Evolutionary conservation across 2,888 invertebrate genomes (phyloP).

Genomic region (Clivina fossor): DNA sequence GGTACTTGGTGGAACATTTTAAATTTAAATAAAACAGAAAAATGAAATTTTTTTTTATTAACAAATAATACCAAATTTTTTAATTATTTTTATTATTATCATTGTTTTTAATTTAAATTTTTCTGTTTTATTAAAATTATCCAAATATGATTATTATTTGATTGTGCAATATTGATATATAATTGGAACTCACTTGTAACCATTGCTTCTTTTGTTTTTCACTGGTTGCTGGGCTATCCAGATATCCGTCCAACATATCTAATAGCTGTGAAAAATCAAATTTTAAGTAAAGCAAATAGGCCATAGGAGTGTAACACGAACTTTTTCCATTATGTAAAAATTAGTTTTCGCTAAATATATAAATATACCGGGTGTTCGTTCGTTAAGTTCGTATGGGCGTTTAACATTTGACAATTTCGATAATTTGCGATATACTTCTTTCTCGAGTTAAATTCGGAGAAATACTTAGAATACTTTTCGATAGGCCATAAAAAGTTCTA

Average conservation of each 20-base stretch:
- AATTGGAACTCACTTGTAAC: slow-evolving; percentile 41
- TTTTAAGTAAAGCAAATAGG: not conserved
- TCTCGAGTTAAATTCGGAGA: too few species aligned
- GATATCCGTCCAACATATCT: slow-evolving; percentile 44
- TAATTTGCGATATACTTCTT: too few species aligned
- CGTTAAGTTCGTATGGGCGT: too few species aligned
- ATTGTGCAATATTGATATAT: slow-evolving; percentile 5
- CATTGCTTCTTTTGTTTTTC: slow-evolving; percentile 43
- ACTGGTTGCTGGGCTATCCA: slow-evolving; percentile 45
- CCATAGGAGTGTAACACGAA: not conserved
- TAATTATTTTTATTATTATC: not conserved
- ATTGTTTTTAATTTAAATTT: too few species aligned
- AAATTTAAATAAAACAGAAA: not conserved
- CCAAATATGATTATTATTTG: too few species aligned
- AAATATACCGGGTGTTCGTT: too few species aligned
- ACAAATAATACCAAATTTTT: not conserved
- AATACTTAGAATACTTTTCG: too few species aligned
- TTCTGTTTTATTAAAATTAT: too few species aligned
- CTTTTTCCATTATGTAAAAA: too few species aligned
- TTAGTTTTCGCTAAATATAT: too few species aligned
- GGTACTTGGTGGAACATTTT: not conserved
- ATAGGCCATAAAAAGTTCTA: too few species aligned
- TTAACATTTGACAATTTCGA: too few species aligned
- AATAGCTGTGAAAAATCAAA: slow-evolving; percentile 43
- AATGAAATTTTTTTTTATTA: not conserved